phyloP scores from a whole-genome alignment of 2,888 invertebrate species.

The Drosophila ezoana region DNA sequence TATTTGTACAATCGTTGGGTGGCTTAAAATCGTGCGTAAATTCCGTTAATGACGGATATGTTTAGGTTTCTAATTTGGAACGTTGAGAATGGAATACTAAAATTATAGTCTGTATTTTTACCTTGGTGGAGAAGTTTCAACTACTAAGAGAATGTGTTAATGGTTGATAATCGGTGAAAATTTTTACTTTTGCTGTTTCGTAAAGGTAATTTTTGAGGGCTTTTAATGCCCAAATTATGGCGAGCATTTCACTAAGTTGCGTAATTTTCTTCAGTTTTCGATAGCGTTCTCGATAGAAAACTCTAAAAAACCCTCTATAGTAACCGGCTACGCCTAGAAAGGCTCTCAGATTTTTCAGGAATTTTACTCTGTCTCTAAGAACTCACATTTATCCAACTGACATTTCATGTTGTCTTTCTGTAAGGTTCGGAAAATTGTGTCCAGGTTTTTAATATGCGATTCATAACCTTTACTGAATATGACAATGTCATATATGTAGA shows the following conservation, averaged over 20 bases:
- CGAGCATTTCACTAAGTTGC: constrained; percentile 12
- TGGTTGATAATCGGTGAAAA: too few relatives aligned
- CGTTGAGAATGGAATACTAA: too few relatives aligned
- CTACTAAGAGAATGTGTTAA: too few relatives aligned
- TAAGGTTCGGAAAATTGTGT: not conserved
- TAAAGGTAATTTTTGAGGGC: constrained; percentile 67
- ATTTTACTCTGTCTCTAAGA: too few relatives aligned
- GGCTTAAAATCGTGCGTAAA: not conserved
- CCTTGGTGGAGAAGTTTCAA: too few relatives aligned
- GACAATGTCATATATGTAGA: not conserved
- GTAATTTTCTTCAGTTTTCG: not conserved
- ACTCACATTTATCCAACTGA: too few relatives aligned
- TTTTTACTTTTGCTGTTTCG: not conserved
- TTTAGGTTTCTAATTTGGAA: not conserved
- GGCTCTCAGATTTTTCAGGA: too few relatives aligned
- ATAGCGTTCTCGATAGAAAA: not conserved
- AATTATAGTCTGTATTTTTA: too few relatives aligned
- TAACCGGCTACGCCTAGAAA: too few relatives aligned
- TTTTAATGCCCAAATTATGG: constrained; percentile 8
- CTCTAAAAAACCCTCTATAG: too few relatives aligned
- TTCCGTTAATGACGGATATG: not conserved
- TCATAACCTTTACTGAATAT: not conserved
- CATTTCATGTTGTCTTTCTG: too few relatives aligned
- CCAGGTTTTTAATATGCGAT: not conserved
- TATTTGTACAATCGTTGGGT: not conserved